Percentiles rank a stretch among this genome's conserved stretches.
Evolutionary conservation across 2,113 vertebrate genomes (phyloP).

Genomic region (Zapus hudsonius): DNA sequence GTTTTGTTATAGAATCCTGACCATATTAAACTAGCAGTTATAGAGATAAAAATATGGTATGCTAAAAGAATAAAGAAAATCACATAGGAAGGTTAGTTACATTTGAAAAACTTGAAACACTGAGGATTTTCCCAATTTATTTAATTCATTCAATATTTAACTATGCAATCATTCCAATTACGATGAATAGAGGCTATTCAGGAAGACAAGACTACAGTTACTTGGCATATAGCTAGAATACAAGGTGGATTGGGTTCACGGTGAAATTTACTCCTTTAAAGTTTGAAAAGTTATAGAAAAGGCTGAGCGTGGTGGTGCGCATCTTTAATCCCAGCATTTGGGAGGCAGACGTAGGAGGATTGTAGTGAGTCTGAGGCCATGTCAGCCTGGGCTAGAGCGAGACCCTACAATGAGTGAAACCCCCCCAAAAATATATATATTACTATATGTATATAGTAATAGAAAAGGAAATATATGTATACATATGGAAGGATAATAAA

Average conservation of each 20-base stretch:
- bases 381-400: no score
- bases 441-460: no score
- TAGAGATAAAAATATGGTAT: neutral
- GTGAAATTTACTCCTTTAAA: neutral
- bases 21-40: neutral
- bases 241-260: neutral
- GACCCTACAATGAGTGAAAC: no score
- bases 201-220: neutral
- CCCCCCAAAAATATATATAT: no score
- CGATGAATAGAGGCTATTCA: neutral
- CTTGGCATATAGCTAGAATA: neutral
- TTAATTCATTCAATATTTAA: neutral
- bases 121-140: neutral
- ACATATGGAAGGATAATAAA: no score
- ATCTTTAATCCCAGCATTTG: no score
- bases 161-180: neutral
- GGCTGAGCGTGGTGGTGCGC: no score
- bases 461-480: no score
- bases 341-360: no score
- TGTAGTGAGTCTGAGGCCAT: no score
- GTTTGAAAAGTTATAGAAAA: neutral
- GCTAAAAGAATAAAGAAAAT: neutral
- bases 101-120: neutral
- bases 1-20: neutral
- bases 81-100: neutral